Evolutionary conservation across 1,140 invertebrate genomes (phyloP).

Genomic region (Planococcus citri): DNA sequence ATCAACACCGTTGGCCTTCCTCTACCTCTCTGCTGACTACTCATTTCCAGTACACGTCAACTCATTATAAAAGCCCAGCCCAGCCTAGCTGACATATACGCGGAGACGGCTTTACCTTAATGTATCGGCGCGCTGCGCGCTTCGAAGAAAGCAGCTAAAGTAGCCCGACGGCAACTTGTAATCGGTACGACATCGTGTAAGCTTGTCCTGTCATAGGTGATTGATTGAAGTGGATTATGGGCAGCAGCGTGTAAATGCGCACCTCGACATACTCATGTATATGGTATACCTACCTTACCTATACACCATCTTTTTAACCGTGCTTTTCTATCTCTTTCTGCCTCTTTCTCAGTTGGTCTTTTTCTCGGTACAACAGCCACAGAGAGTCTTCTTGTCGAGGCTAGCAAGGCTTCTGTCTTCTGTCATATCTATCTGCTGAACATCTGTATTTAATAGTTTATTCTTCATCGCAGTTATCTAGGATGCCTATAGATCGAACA

Average conservation of each 20-base stretch:
- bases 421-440: background rate
- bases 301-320: background rate
- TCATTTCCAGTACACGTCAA: slow-evolving; percentile 17
- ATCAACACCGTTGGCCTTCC: background rate
- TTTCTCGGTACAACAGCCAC: too few species aligned
- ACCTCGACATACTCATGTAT: slow-evolving; percentile 9
- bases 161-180: slow-evolving; percentile 15
- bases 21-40: background rate
- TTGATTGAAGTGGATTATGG: slow-evolving; percentile 19
- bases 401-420: background rate
- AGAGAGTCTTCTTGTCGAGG: background rate
- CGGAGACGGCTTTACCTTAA: background rate
- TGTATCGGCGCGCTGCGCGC: background rate
- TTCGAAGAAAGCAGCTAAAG: background rate
- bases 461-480: too few species aligned
- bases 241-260: slow-evolving; percentile 3
- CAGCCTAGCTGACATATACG: background rate
- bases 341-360: background rate
- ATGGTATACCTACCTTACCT: background rate
- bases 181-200: slow-evolving; percentile 18
- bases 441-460: slow-evolving; percentile 20
- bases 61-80: background rate
- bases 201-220: slow-evolving; percentile 19
- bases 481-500: background rate
- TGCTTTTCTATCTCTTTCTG: background rate